These are phyloP conservation scores for Syngnathus floridae DNA, from an alignment of 2,113 vertebrate genomes.

Conservation along the genomic window DNA sequence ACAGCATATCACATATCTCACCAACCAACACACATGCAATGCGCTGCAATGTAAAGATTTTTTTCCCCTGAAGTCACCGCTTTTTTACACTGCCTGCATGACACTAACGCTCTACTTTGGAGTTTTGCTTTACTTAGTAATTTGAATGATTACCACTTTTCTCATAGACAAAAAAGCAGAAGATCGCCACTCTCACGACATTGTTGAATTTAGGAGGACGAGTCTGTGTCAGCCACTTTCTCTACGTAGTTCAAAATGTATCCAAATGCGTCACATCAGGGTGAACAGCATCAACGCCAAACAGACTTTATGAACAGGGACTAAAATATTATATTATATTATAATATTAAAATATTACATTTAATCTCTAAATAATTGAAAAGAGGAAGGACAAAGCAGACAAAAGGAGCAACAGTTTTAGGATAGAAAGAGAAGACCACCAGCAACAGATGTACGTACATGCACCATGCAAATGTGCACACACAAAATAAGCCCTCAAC, in stretches of 20 bases:
- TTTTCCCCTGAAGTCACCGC: background rate
- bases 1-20: constrained; percentile 11
- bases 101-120: constrained; percentile 12
- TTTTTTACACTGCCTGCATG: constrained; percentile 10
- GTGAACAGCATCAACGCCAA: background rate
- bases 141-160: constrained; percentile 47
- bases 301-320: background rate
- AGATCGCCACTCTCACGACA: constrained; percentile 26
- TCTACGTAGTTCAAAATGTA: background rate
- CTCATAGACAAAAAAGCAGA: constrained; percentile 39
- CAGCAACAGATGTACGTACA: background rate
- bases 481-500: too few species aligned
- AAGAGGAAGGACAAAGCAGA: background rate
- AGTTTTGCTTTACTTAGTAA: constrained; percentile 28
- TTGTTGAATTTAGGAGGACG: too few species aligned
- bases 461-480: background rate
- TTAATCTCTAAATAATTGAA: background rate
- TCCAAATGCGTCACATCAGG: constrained; percentile 1
- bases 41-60: constrained; percentile 2
- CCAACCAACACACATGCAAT: constrained; percentile 5
- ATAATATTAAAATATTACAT: background rate
- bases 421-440: constrained; percentile 11
- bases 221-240: background rate
- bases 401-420: background rate
- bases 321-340: too few species aligned